phyloP scores from a whole-genome alignment of 2,888 invertebrate species.

The Reticulitermes lucifugus region DNA sequence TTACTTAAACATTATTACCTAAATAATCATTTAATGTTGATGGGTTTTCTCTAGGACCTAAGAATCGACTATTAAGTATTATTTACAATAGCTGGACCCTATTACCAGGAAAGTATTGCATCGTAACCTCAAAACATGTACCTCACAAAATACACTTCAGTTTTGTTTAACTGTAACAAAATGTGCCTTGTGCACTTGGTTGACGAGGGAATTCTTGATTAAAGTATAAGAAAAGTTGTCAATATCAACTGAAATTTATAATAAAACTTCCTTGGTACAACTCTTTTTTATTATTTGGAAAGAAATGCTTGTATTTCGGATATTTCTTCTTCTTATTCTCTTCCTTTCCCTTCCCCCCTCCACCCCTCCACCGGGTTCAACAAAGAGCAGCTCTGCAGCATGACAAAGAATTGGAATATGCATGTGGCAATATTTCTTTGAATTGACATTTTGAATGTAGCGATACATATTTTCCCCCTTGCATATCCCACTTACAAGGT shows the following conservation, averaged over 20 bases:
- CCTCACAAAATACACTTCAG: too few relatives aligned
- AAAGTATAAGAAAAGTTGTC: not conserved
- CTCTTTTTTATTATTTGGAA: not conserved
- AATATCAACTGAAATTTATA: not conserved
- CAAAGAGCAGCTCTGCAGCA: not conserved
- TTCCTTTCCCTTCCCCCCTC: not conserved
- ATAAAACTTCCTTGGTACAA: not conserved
- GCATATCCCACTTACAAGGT: not conserved
- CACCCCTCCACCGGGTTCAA: not conserved
- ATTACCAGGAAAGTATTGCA: too few relatives aligned
- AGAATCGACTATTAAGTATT: too few relatives aligned
- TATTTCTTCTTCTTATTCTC: too few relatives aligned
- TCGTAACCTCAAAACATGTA: too few relatives aligned
- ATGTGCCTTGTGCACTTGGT: too few relatives aligned
- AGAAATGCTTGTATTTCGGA: not conserved
- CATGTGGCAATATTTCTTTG: conserved; percentile 3
- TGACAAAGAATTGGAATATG: not conserved
- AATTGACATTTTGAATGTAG: not conserved
- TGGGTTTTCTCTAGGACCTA: too few relatives aligned
- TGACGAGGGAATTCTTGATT: too few relatives aligned
- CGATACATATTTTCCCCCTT: not conserved
- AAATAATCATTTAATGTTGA: too few relatives aligned
- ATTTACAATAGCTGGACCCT: too few relatives aligned
- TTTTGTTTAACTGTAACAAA: too few relatives aligned
- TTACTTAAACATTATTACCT: too few relatives aligned